phyloP scores from a whole-genome alignment of 2,113 vertebrate species.

The Sterna hirundo region DNA sequence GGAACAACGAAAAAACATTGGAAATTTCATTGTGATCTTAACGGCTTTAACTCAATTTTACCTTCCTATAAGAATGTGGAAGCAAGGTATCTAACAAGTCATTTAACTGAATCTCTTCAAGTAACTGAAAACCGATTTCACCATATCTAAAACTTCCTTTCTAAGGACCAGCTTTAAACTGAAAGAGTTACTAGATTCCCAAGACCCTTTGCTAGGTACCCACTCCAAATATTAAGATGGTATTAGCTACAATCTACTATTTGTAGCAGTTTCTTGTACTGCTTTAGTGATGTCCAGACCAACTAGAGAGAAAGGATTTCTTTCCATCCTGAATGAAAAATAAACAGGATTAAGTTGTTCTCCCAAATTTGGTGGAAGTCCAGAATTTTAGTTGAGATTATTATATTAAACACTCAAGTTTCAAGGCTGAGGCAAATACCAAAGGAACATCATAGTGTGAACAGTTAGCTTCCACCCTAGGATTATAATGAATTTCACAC shows the following conservation, averaged over 20 bases:
- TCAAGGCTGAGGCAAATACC: neutral
- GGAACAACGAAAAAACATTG: neutral
- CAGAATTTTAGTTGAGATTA: constrained; percentile 8
- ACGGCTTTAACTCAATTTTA: constrained; percentile 33
- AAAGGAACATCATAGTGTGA: neutral
- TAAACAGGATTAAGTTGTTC: neutral
- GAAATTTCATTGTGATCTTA: constrained; percentile 20
- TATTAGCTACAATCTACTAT: neutral
- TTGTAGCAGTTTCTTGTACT: neutral
- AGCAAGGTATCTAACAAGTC: constrained; percentile 25
- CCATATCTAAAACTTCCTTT: neutral
- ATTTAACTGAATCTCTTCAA: constrained; percentile 24
- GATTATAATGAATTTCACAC: neutral
- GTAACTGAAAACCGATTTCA: neutral
- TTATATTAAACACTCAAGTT: neutral
- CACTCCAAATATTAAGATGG: neutral
- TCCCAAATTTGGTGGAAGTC: neutral
- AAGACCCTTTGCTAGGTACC: neutral
- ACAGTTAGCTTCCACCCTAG: neutral
- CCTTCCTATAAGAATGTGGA: neutral
- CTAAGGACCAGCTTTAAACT: neutral
- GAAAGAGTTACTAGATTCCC: neutral
- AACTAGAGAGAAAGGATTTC: neutral
- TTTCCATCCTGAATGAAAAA: neutral
- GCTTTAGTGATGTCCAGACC: neutral